Evolutionary conservation across 1,140 invertebrate genomes (phyloP).

Genomic region (Tetramorium parvispinum): DNA sequence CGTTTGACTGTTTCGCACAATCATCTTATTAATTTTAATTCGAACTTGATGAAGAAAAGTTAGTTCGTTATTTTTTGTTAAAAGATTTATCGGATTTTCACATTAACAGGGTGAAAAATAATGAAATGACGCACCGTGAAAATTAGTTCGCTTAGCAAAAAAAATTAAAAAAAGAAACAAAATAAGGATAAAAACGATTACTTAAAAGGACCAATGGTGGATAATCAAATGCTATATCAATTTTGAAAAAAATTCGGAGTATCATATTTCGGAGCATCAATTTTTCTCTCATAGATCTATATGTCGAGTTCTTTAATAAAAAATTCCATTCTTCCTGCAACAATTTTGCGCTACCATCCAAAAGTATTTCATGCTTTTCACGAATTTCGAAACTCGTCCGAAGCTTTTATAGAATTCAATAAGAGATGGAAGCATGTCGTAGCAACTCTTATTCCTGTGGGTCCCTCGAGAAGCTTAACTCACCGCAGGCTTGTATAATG

Average conservation of each 20-base stretch:
- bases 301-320: slow-evolving; percentile 11
- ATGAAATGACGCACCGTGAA: neutral
- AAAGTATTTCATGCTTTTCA: neutral
- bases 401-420: slow-evolving; percentile 30
- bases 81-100: neutral
- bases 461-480: slow-evolving; percentile 29
- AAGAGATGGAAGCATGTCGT: slow-evolving; percentile 29
- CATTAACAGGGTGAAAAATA: neutral
- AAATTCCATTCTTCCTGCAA: slow-evolving; percentile 18
- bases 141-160: neutral
- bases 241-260: too few relatives aligned
- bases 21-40: neutral
- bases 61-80: neutral
- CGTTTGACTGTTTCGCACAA: neutral
- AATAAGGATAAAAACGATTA: too few relatives aligned
- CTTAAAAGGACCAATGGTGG: too few relatives aligned
- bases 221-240: too few relatives aligned
- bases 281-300: too few relatives aligned
- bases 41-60: neutral
- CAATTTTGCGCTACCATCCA: neutral
- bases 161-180: too few relatives aligned
- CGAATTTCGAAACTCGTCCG: slow-evolving; percentile 18
- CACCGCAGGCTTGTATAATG: slow-evolving; percentile 13
- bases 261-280: too few relatives aligned
- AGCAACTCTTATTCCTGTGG: slow-evolving; percentile 21